Evolutionary conservation across 1,140 invertebrate species (phyloP), one percentile per base, ranked within the genome.

Genomic region (Lethocerus indicus): DNA sequence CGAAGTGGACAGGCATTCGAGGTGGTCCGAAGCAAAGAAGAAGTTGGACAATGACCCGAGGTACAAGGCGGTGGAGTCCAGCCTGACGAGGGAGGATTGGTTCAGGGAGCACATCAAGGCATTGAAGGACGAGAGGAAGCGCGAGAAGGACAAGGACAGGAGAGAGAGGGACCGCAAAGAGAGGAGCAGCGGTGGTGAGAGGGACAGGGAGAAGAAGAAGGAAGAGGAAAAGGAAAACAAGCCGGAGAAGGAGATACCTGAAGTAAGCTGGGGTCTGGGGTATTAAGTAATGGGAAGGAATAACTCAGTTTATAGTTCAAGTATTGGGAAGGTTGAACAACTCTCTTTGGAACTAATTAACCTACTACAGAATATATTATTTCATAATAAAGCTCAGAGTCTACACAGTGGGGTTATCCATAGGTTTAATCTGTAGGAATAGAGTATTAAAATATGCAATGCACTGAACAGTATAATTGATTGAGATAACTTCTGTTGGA

Each of bases 1-100:
- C 58, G 74, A 79, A 27, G 77, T 87, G 39, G 88, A 94, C 60
- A 78, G 88, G 13, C 85, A 94, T 64, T 78, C 87, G 7, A 78
- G 88, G 32, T 98, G 93, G 92, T 74, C 79, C 37, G 90, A 96
- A 51, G 80, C 86, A 14, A 97, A 97, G 69, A 93, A 96, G 66
- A 86, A 85, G 58, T 70, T 98, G 27, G 90, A 96, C 59, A 67
- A 73, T 7, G 94, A 98, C 68, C 64, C 81, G 28, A 73, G 93
- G 21, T 98, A 96, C 67, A 87, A 92, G 61, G 78, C 82, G 13
- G 83, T 98, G 2, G 92, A 97, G 26, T 88, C 86, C n/a, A 81
- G 84, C 47, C 72, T 75, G 1, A 70, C 83, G 35, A 71, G 90
- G 1, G 94, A 98, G 67, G 92, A 98, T 64, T 90, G 87, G 73